Evolutionary conservation across 2,797 vertebrate species (phyloP), one percentile per base, ranked within the genome.

Genomic region (Lutjanus argentimaculatus): DNA sequence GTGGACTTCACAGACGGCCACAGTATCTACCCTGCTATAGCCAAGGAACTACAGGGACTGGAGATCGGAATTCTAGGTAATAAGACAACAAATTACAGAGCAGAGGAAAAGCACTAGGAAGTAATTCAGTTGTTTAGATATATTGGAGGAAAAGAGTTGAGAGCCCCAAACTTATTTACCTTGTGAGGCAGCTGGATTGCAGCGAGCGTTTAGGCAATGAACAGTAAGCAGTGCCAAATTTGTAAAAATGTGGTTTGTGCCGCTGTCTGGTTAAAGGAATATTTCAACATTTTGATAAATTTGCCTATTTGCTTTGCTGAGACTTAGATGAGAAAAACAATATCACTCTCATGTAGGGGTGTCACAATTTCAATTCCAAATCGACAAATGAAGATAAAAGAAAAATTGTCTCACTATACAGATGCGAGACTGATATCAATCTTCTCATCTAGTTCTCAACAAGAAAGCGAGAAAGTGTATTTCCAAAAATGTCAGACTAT

Each of bases 11-110:
- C 95, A 0, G 79, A 84, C 0, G 94, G 95, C 8, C 75, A 85
- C 43, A 87, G 86, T 43, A 95, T 96, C 77, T 97, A 97, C n/a
- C 84, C 91, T 6, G 67, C 68, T 4, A 94, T 97, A n/a, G 85
- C 87, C 13, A 61, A 91, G 11, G 68, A 80, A 42, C 90, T 97
- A 19, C 80, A 88, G 30, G 93, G 85, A 78, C 86, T 97, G 87
- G 92, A 97, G 53, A 94, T 97, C 2, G 96, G 96, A 82, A 93
- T 97, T 87, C 87, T 97, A 80, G 96, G 97, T 97, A 95, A 88
- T 42, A 2, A 2, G n/a, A 70, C 1, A 16, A 65, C 1, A 0
- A 8, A 9, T 67, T 13, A 30, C 13, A 69, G 5, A 53, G 30
- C 17, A 53, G 9, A 46, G 43, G 16, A 72, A 42, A 77, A 72